These are phyloP conservation scores for Myxocyprinus asiaticus DNA, from an alignment of 2,113 vertebrate species.

Conservation along the genomic window DNA sequence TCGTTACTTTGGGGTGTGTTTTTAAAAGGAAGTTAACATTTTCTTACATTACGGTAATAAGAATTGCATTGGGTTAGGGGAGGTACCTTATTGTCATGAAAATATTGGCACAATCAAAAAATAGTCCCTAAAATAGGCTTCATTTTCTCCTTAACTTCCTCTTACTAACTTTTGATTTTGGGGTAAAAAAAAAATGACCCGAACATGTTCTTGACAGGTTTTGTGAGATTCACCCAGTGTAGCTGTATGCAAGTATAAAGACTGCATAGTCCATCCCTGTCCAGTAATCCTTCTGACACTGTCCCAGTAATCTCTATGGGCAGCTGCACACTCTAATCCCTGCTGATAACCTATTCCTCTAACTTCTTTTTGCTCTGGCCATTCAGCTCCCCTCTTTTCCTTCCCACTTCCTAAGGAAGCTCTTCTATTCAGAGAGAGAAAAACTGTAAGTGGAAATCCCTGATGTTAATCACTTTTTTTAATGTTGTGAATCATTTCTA, in stretches of 20 bases:
- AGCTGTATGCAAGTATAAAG: neutral
- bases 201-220: too few relatives aligned
- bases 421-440: conserved; percentile 13
- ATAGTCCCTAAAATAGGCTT: too few relatives aligned
- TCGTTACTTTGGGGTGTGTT: too few relatives aligned
- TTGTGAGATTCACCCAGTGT: too few relatives aligned
- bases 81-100: too few relatives aligned
- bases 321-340: conserved; percentile 53
- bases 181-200: too few relatives aligned
- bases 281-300: conserved; percentile 39
- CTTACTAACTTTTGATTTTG: too few relatives aligned
- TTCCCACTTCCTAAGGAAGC: neutral
- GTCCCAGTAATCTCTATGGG: conserved; percentile 47
- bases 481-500: conserved; percentile 18
- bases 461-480: conserved; percentile 36
- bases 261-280: conserved; percentile 21
- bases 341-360: conserved; percentile 39
- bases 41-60: too few relatives aligned
- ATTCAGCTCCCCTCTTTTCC: conserved; percentile 10
- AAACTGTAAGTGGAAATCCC: conserved; percentile 40
- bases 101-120: too few relatives aligned
- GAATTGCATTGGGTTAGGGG: too few relatives aligned
- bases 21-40: too few relatives aligned
- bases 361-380: conserved; percentile 8
- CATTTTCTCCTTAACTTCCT: too few relatives aligned